phyloP scores from a whole-genome alignment of 1,140 invertebrate species.

The Drosophila equinoxialis region DNA sequence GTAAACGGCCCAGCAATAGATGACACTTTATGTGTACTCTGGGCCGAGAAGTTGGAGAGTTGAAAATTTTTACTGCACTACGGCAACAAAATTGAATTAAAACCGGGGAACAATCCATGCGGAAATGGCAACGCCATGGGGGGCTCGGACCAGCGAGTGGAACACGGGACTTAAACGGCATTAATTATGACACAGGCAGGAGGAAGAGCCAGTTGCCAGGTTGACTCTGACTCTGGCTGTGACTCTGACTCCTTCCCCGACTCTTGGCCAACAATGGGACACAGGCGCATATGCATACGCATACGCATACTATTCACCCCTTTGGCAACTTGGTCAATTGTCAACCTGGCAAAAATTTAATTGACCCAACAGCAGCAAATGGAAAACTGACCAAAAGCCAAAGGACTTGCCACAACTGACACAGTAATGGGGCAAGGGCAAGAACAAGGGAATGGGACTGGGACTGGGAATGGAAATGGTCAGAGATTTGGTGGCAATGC shows the following conservation, averaged over 20 bases:
- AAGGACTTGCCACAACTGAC: constrained; percentile 71
- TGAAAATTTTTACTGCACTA: constrained; percentile 52
- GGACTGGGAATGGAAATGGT: not conserved
- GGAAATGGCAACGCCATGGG: constrained; percentile 57
- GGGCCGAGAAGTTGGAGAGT: constrained; percentile 29
- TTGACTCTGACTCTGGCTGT: constrained; percentile 24
- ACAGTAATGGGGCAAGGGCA: constrained; percentile 43
- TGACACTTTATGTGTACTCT: constrained; percentile 72
- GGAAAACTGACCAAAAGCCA: constrained; percentile 36
- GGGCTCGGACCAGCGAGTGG: constrained; percentile 31
- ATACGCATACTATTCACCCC: not conserved
- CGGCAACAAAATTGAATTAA: constrained; percentile 73
- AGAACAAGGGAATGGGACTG: not conserved
- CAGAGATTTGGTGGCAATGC: constrained; percentile 27
- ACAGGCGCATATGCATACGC: not conserved
- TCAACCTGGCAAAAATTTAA: constrained; percentile 67
- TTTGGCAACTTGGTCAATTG: constrained; percentile 37
- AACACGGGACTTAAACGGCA: constrained; percentile 76
- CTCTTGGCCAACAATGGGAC: constrained; percentile 1
- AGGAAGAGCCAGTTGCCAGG: constrained; percentile 12
- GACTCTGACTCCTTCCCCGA: not conserved
- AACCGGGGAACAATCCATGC: constrained; percentile 39
- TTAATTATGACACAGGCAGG: constrained; percentile 70
- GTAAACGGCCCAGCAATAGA: constrained; percentile 66
- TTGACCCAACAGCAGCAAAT: constrained; percentile 58